These are phyloP conservation scores for Elephantulus edwardii DNA, from an alignment of 2,113 vertebrate species.

Conservation along the genomic window DNA sequence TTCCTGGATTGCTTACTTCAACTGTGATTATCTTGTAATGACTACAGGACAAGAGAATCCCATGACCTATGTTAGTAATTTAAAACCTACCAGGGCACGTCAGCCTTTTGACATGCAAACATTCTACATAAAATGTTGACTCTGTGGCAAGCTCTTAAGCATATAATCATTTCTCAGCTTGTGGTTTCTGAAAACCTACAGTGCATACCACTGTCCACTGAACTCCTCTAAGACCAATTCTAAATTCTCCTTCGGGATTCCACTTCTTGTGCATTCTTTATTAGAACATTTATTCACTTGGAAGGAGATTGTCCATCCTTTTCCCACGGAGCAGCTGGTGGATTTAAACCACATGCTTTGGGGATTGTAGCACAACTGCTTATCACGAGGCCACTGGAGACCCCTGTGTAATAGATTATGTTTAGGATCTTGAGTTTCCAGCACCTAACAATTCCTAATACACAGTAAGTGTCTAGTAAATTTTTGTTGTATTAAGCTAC, in stretches of 20 bases:
- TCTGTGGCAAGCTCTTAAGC: not conserved
- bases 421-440: too few relatives aligned
- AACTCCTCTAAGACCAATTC: not conserved
- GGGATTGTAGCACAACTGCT: too few relatives aligned
- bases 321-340: too few relatives aligned
- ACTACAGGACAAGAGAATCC: not conserved
- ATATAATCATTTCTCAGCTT: not conserved
- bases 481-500: too few relatives aligned
- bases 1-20: conserved; percentile 3
- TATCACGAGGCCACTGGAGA: too few relatives aligned
- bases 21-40: not conserved
- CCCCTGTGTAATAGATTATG: too few relatives aligned
- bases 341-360: too few relatives aligned
- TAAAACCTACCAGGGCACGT: not conserved
- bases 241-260: not conserved
- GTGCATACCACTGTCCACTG: not conserved
- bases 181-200: conserved; percentile 15
- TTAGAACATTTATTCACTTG: not conserved
- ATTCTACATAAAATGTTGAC: not conserved
- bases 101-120: not conserved
- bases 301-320: too few relatives aligned
- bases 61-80: not conserved
- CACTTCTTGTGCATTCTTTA: not conserved
- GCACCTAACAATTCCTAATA: too few relatives aligned
- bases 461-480: too few relatives aligned